Base-by-base conservation (phyloP, 1,140 invertebrate species). In the Solenopsis fugax region DNA sequence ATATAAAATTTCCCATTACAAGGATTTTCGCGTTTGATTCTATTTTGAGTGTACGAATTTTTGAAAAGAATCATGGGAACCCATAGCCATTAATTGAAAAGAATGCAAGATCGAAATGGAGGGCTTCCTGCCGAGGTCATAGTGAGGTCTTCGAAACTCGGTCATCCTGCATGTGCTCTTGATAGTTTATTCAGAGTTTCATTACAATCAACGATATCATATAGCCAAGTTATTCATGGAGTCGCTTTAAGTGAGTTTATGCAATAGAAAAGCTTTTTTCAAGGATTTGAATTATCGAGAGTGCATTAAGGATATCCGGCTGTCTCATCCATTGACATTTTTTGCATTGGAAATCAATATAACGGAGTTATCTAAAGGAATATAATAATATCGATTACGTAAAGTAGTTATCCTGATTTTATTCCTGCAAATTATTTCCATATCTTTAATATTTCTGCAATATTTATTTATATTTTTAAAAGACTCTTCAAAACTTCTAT, bases 31-130 rank as follows among this genome's bases (percentile, higher is more conserved):
- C 13, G 18, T 18, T 10, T 24, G 24, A 9, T 29, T 45, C 18
- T 48, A 45, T n/a, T 58, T 62, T 64, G 52, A 77, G 64, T 71
- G 60, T 88, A 76, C 58, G 50, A 89, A 24, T 60, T 54, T 18
- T 69, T 13, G 16, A 24, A 56, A 29, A 29, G 54, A 18, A n/a
- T 78, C 65, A 75, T 77, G 89, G 87, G 81, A 88, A 84, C 54
- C 60, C 29, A 5, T 54, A 52, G 76, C 2, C 52, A 64, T 58
- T 90, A 82, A 90, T 90, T 90, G 64, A 9, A 52, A 90, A 86
- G 89, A 90, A 90, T 77, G 89, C 82, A 90, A 90, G 72, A 54
- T 29, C 58, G 65, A 18, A 72, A 82, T 29, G 5, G 29, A 52
- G 12, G 87, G 21, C 67, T 60, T 34, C 24, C 37, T 48, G 45